Base-by-base conservation (phyloP, 2,888 invertebrate species). In the Drosophila putrida region DNA sequence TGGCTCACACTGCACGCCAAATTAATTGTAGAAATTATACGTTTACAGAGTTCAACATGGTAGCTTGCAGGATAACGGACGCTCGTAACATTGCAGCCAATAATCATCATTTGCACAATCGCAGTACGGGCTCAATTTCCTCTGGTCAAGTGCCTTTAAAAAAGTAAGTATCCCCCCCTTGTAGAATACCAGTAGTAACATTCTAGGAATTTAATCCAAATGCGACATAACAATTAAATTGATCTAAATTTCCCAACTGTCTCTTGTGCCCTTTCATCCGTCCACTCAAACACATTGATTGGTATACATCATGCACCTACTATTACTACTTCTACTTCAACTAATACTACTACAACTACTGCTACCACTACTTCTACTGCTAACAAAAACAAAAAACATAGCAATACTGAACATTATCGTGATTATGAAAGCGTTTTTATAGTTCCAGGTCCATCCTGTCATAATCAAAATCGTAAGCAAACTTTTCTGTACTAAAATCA, bases 71-170 rank as follows among this genome's bases (percentile, higher is more conserved):
- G 93, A 96, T 98, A 93, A 97, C 97, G 90, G 98, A 98, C 94
- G 95, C 97, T 91, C 96, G 98, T 94, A 97, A 97, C 82, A 91
- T 92, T 93, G 97, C 97, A 91, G 94, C 89, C 93, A 94, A 92
- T 93, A 90, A 91, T 90, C 90, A 86, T 86, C 89, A 81, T 67
- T 80, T 90, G 82, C 90, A 90, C 82, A 90, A 88, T 80, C 91
- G 90, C 80, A 94, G 93, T 93, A 93, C 93, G 94, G 93, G 94
- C 93, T 94, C 94, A 93, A 95, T 95, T 93, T 95, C 96, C 95
- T 96, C 97, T 96, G 97, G 97, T 95, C 97, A 97, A 96, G 97
- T 98, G 96, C 97, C 97, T 97, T 97, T 97, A 95, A 98, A 98
- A 95, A 98, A 97, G 98, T 98, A 94, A 97, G 97, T 96, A 69